phyloP scores from a whole-genome alignment of 1,140 invertebrate genomes.

The Berghia stephanieae region DNA sequence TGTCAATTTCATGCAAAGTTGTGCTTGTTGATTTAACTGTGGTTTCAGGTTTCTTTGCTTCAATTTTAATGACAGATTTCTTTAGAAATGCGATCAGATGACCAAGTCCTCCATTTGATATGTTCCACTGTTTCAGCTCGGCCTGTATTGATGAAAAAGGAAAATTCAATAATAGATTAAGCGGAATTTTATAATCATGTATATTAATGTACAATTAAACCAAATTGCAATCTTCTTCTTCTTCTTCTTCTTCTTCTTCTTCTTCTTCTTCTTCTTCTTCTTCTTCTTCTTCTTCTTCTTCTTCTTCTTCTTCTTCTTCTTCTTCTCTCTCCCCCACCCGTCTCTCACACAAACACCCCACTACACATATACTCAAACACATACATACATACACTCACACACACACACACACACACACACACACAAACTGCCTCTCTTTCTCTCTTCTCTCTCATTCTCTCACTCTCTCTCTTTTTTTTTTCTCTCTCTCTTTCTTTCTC shows the following conservation, averaged over 20 bases:
- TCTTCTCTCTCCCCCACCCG: not conserved
- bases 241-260: not conserved
- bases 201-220: not conserved
- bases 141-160: too few relatives aligned
- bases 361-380: not conserved
- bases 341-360: not conserved
- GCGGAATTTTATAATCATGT: too few relatives aligned
- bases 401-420: not conserved
- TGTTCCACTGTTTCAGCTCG: too few relatives aligned
- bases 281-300: too few relatives aligned
- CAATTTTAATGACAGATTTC: too few relatives aligned
- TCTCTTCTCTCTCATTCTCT: slow-evolving; percentile 12
- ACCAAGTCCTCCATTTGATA: too few relatives aligned
- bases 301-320: not conserved
- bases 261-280: too few relatives aligned
- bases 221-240: not conserved
- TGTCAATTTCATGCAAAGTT: too few relatives aligned
- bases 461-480: not conserved
- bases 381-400: not conserved
- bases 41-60: too few relatives aligned
- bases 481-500: slow-evolving; percentile 15
- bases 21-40: too few relatives aligned
- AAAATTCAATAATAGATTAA: too few relatives aligned
- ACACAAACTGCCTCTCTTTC: not conserved
- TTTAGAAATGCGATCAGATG: too few relatives aligned